Evolutionary conservation across 2,113 vertebrate genomes (phyloP).

Genomic region (Acrocephalus kingi): DNA sequence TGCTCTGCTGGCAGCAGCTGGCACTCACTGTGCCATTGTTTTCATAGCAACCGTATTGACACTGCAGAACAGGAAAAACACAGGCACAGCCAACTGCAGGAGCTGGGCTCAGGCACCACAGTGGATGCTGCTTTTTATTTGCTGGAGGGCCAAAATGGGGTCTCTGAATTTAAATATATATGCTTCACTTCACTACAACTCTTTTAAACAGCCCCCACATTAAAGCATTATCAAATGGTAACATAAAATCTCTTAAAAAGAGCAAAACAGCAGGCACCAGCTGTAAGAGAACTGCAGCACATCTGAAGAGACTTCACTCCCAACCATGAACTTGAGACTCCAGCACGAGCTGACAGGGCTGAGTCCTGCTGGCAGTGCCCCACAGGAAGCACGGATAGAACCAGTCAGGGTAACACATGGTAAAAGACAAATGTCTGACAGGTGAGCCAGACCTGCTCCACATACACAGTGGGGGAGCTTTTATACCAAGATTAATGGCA

Average conservation of each 20-base stretch:
- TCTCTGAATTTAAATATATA: neutral
- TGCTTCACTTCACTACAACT: neutral
- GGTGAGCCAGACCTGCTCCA: neutral
- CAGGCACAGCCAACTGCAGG: neutral
- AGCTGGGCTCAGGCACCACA: neutral
- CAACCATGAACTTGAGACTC: neutral
- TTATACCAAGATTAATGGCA: neutral
- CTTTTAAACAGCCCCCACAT: neutral
- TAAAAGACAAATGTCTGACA: neutral
- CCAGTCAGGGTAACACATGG: accelerated
- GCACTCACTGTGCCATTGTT: neutral
- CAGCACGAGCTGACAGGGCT: accelerated
- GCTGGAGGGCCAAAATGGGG: neutral
- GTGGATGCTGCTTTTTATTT: neutral
- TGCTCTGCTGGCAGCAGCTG: neutral
- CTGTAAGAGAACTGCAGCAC: neutral
- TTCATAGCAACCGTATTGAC: conserved; percentile 14
- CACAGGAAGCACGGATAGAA: neutral
- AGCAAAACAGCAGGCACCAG: accelerated
- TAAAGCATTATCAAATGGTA: neutral
- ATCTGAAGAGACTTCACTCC: neutral
- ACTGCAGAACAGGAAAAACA: neutral
- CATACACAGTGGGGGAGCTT: neutral
- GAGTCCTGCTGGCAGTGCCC: neutral
- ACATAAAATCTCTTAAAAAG: neutral